Base-by-base conservation (phyloP, 2,888 invertebrate species). In the Rotaria magnacalcarata region DNA sequence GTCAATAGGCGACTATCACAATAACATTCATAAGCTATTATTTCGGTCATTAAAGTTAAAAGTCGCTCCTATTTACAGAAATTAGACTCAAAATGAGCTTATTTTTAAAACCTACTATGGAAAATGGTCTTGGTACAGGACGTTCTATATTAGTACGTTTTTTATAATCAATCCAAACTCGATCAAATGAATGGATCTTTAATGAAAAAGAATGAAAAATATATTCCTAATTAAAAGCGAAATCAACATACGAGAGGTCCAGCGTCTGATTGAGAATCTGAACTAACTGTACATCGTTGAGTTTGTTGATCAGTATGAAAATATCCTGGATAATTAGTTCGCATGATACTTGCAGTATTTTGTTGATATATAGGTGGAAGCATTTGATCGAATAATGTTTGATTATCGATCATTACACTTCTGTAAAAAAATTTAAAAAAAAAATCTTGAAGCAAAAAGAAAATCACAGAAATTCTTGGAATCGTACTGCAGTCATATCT, bases 111-210 rank as follows among this genome's bases (percentile, higher is more conserved):
- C n/a, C 47, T 86, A 86, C 86, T 54, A 50, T 47, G 19, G 84
- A 67, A 56, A 84, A 86, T 27, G 86, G 86, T 74, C 86, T 27
- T 43, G 84, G 84, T 43, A 86, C 84, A 84, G 27, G 74, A 16
- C 86, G 86, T 21, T 56, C 74, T 47, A 86, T 52, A 16, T 54
- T 54, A 0, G 86, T 86, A 54, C 86, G 54, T 75, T 86, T 84
- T 54, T 75, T 75, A 47, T 84, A 86, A 54, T 86, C 86, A 5
- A 34, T n/a, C 86, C 86, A 86, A 34, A 86, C 74, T 54, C 86
- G 84, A 84, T 86, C 74, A 56, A 86, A 84, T 27, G 80, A 84
- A 84, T 85, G 85, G 34, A 84, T 80, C 85, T 85, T 27, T 11
- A 67, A 85, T 50, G n/a, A 85, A 56, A 80, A 85, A 1, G 6